Percentiles rank a stretch among this genome's conserved stretches.
Evolutionary conservation across 2,888 invertebrate species (phyloP).

Genomic region (Polyploca ridens): DNA sequence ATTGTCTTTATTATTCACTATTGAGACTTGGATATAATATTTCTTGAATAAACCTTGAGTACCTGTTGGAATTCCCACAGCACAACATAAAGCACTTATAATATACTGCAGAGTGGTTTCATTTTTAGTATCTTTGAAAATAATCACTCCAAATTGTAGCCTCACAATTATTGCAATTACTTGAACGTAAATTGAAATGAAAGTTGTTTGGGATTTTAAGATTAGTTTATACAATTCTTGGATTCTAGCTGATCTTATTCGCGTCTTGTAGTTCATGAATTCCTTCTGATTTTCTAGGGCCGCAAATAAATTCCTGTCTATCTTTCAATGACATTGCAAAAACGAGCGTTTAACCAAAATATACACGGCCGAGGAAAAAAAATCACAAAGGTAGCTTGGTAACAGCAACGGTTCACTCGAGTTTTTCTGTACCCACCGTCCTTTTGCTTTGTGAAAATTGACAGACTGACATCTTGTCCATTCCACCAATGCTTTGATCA

Average conservation of each 20-base stretch:
- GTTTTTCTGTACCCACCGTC: not conserved
- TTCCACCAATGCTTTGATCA: constrained; percentile 2
- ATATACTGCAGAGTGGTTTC: too few species aligned
- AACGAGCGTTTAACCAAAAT: not conserved
- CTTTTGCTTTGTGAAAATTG: constrained; percentile 6
- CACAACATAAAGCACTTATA: not conserved
- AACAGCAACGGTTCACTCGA: not conserved
- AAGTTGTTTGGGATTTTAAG: too few species aligned
- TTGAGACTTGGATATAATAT: constrained; percentile 11
- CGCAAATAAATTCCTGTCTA: not conserved
- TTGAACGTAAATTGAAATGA: too few species aligned
- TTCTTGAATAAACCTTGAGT: not conserved
- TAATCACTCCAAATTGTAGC: not conserved
- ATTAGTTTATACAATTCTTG: too few species aligned
- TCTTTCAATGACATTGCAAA: not conserved
- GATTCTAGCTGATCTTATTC: too few species aligned
- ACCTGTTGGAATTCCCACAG: not conserved
- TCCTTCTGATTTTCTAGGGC: too few species aligned
- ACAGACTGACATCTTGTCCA: not conserved
- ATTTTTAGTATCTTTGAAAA: too few species aligned
- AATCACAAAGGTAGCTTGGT: not conserved
- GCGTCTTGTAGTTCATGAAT: too few species aligned
- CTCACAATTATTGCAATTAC: not conserved
- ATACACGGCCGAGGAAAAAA: not conserved
- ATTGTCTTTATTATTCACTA: not conserved